Base-by-base conservation (phyloP, 2,113 vertebrate genomes). In the Halichoeres trimaculatus region DNA sequence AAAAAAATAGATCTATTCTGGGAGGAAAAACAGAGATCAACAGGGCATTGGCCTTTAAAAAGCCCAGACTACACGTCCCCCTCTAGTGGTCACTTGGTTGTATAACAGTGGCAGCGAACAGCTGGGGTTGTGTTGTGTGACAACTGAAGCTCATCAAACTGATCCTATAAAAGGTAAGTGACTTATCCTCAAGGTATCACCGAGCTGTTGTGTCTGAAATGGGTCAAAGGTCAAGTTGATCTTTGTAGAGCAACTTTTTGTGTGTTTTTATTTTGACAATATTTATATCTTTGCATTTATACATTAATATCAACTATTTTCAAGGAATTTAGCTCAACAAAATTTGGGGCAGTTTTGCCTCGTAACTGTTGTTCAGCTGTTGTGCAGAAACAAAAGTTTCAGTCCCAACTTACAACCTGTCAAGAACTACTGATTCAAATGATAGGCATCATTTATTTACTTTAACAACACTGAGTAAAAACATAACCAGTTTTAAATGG, bases 81-180 rank as follows among this genome's bases (percentile, higher is more conserved):
- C 74, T 70, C 81, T 81, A 3, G 74, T 81, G 85, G 74, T 17
- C 3, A 0, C 22, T 1, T 11, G 36, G 7, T 23, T 36, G 11
- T 45, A 58, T 12, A n/a, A 23, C 59, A 38, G 11, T n/a, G 14
- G 8, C n/a, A 51, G n/a, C 56, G 45, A 68, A 69, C 34, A 56
- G 10, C 54, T 66, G 24, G 45, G 41, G 35, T 38, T 20, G 41
- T 48, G 67, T 41, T 73, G 45, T 43, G 70, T 58, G 40, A 64
- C 73, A 60, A 30, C 61, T 71, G 72, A 71, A 65, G 58, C 69
- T 75, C 45, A 24, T 55, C 67, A 47, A 57, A 47, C 47, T 53
- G 70, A 76, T 85, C 73, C 56, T 56, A 34, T 66, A 63, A 73
- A n/a, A 75, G 81, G 70, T 87, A 83, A 85, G 79, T 76, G 68